Evolutionary conservation across 2,113 vertebrate species (phyloP), one percentile per base, ranked within the genome.

Genomic region (Capreolus pygargus): DNA sequence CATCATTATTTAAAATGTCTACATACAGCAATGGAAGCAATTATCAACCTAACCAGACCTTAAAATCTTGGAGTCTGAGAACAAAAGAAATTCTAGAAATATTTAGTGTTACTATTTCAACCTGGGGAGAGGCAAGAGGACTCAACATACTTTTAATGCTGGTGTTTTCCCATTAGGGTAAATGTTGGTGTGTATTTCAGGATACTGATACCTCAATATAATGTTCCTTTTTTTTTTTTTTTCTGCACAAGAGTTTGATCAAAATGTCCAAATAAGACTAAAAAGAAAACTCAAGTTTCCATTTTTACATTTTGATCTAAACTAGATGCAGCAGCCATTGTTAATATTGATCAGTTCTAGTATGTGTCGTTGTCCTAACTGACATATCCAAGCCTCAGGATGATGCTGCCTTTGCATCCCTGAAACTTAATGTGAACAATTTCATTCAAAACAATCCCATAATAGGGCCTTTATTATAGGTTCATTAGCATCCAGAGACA

Each of bases 401-500:
- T 17, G 64, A 85, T 87, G 83, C 64, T 88, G 70, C 86, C 36
- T 86, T 96, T 96, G 95, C 93, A 97, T 89, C 83, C 57, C 86
- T 86, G 86, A 92, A 95, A 93, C 45, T 90, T 96, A 85, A 96
- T 95, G 78, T 95, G 95, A 97, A 95, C 84, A 95, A 74, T 91
- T 94, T 95, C 94, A 61, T 61, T 89, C 79, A 58, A 94, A 96
- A 86, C 85, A 92, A 13, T 87, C 45, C 55, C 84, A 93, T 79
- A 96, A 95, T 88, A 95, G 84, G 86, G 76, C 23, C 43, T 61
- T 95, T 93, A 93, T 78, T 97, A 86, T 97, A 96, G 94, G 74
- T 94, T 94, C 95, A 96, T 98, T 96, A 98, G 96, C 92, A 98
- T 93, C 94, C 95, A 97, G 86, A 95, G 93, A 95, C 55, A 84